Conservation (phyloP, 2,797 vertebrate genomes). For the Cygnus olor region DNA sequence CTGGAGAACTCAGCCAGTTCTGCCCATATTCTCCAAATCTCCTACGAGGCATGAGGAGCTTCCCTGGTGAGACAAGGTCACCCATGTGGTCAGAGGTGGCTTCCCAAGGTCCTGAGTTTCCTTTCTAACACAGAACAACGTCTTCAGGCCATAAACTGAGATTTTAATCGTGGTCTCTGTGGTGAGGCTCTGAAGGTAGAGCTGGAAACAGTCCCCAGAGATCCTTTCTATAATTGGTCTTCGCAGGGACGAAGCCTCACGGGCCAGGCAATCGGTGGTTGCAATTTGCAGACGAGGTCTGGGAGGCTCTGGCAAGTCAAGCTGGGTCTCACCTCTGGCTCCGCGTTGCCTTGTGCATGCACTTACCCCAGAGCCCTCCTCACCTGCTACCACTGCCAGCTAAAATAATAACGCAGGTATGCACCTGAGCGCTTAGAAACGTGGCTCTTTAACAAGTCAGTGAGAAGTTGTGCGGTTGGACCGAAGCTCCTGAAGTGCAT, state of each 20-base stretch:
- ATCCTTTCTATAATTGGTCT: too few relatives aligned
- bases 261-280: not conserved
- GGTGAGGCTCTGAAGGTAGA: not conserved
- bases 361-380: not conserved
- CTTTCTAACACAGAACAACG: not conserved
- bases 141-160: not conserved
- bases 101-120: not conserved
- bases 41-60: not conserved
- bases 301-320: not conserved
- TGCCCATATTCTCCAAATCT: not conserved
- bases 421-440: not conserved
- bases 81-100: not conserved
- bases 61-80: not conserved
- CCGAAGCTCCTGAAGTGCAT: not conserved
- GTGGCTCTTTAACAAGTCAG: not conserved
- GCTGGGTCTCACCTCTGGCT: not conserved
- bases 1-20: not conserved
- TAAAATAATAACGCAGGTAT: not conserved
- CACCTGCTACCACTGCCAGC: accelerated
- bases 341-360: not conserved
- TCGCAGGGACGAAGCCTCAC: not conserved
- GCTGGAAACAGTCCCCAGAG: not conserved
- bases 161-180: not conserved
- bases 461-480: not conserved
- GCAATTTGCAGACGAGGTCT: not conserved